Percentiles rank a stretch among this genome's conserved stretches.
Evolutionary conservation across 2,888 invertebrate species (phyloP).

Genomic region (Xylota sylvarum): DNA sequence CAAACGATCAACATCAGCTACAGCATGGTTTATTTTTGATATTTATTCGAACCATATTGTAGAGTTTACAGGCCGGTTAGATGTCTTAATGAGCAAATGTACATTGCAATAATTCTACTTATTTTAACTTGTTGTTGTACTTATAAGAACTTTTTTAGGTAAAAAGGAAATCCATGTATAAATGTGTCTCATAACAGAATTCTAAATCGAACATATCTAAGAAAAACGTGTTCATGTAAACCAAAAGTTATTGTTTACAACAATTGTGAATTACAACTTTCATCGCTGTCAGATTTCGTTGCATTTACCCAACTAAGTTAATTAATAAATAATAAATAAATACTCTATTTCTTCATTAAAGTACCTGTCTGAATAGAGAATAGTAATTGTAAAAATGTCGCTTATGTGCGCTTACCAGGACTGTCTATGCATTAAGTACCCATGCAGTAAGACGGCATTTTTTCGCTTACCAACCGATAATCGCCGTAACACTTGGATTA

Average conservation of each 20-base stretch:
- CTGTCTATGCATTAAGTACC: conserved; percentile 59
- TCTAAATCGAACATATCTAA: too few species aligned
- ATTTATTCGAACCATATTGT: too few species aligned
- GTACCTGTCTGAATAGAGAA: background rate
- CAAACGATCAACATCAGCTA: too few species aligned
- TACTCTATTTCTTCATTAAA: background rate
- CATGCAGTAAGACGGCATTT: conserved; percentile 77
- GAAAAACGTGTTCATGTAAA: background rate
- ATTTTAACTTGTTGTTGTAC: too few species aligned
- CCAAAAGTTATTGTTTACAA: background rate
- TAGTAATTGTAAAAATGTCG: conserved; percentile 22
- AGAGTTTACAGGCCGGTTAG: too few species aligned
- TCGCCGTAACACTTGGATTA: conserved; percentile 79
- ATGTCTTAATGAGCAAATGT: too few species aligned
- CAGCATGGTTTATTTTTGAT: too few species aligned
- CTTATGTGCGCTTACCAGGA: conserved; percentile 59
- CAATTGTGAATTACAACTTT: background rate
- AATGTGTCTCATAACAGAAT: too few species aligned
- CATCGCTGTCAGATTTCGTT: background rate
- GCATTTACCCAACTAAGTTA: background rate
- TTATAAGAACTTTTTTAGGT: too few species aligned
- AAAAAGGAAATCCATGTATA: too few species aligned
- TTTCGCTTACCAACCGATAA: conserved; percentile 78
- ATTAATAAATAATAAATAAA: background rate
- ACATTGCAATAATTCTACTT: too few species aligned